Percentiles rank a stretch among this genome's conserved stretches.
Evolutionary conservation across 1,140 invertebrate species (phyloP).

Genomic region (Drosophila micromelanica): DNA sequence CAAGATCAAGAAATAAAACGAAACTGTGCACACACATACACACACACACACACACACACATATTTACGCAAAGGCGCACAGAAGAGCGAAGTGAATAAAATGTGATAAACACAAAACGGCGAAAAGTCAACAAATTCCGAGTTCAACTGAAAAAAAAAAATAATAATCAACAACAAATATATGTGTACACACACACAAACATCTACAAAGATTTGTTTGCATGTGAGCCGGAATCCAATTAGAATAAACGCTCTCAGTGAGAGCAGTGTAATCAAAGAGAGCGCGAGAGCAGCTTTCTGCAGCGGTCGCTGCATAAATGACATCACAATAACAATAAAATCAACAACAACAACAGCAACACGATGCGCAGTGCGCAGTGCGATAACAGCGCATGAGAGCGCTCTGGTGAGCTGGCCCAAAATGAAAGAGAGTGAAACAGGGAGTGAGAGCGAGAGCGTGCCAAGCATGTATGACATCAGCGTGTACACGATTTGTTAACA

Average conservation of each 20-base stretch:
- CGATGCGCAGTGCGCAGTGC: conserved; percentile 37
- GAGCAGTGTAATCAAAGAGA: conserved; percentile 16
- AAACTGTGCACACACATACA: conserved; percentile 36
- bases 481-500: conserved; percentile 82
- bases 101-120: conserved; percentile 65
- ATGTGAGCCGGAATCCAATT: conserved; percentile 65
- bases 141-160: conserved; percentile 53
- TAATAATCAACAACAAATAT: conserved; percentile 16
- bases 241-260: conserved; percentile 52
- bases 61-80: neutral
- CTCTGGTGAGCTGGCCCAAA: conserved; percentile 1
- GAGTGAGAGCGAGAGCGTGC: conserved; percentile 3
- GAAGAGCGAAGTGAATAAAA: conserved; percentile 48
- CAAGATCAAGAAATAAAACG: conserved; percentile 33
- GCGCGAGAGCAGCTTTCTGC: conserved; percentile 24
- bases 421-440: neutral
- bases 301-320: conserved; percentile 37
- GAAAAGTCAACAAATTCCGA: conserved; percentile 74
- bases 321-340: conserved; percentile 44
- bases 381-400: conserved; percentile 43
- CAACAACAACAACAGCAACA: neutral
- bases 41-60: conserved; percentile 26
- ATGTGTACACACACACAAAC: neutral
- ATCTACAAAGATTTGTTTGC: conserved; percentile 27
- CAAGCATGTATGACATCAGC: conserved; percentile 73